Percentiles rank a stretch among this genome's conserved stretches.
Conservation (phyloP, 2,888 invertebrate species). For the Pseudoips prasinana region DNA sequence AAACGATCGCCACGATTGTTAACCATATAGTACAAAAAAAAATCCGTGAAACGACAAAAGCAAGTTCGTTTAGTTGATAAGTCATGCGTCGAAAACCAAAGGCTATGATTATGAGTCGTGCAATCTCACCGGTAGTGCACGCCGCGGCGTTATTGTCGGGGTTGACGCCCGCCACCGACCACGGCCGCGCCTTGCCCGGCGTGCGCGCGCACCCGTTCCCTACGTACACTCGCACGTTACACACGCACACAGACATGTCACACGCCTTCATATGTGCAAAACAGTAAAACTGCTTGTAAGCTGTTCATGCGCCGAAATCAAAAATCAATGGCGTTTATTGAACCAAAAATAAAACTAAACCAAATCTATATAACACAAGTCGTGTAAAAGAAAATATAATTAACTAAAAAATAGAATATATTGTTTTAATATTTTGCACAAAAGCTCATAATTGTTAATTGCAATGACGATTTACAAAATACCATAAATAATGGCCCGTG, state of each 20-base stretch:
- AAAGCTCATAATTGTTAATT: conserved; percentile 1
- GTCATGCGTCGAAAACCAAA: not conserved
- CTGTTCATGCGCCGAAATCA: not conserved
- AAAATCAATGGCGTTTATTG: too few relatives aligned
- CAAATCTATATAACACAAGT: too few relatives aligned
- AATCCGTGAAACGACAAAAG: too few relatives aligned
- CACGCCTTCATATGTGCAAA: conserved; percentile 28
- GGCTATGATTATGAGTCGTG: conserved; percentile 14
- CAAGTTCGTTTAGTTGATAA: too few relatives aligned
- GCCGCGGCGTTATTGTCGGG: conserved; percentile 61
- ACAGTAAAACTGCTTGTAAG: conserved; percentile 8
- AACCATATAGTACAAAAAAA: too few relatives aligned
- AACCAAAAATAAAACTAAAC: too few relatives aligned
- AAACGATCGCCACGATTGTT: too few relatives aligned
- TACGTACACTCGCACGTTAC: conserved; percentile 37
- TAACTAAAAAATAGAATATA: not conserved
- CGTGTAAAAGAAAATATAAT: not conserved
- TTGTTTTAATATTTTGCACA: conserved; percentile 24
- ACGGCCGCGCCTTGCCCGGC: conserved; percentile 74
- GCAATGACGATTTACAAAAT: conserved; percentile 1
- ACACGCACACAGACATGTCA: conserved; percentile 17
- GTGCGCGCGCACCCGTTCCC: conserved; percentile 74
- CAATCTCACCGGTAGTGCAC: conserved; percentile 72
- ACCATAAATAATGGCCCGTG: too few relatives aligned
- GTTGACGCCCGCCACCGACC: conserved; percentile 77